phyloP scores from a whole-genome alignment of 2,113 vertebrate genomes.

The Actenoides lindsayi region DNA sequence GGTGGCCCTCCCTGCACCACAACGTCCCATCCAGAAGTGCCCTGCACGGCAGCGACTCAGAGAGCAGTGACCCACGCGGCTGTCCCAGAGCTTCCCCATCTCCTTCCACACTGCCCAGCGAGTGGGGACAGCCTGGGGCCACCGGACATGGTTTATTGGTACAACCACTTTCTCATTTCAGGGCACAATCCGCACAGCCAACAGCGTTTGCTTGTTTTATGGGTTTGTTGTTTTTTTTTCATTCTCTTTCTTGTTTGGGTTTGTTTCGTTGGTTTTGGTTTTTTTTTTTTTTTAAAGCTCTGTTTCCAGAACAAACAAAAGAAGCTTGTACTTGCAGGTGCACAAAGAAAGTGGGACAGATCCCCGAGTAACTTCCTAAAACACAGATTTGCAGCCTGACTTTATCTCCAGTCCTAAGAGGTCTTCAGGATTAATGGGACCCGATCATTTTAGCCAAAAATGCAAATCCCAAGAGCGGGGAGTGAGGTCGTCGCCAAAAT shows the following conservation, averaged over 20 bases:
- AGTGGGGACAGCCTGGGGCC: fast-evolving
- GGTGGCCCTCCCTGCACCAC: neutral
- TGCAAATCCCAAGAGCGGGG: neutral
- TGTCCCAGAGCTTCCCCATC: neutral
- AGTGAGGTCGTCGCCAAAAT: neutral
- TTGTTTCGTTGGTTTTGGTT: neutral
- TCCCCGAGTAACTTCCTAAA: neutral
- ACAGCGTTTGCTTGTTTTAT: neutral
- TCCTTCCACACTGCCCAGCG: neutral
- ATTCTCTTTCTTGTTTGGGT: neutral
- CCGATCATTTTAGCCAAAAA: neutral
- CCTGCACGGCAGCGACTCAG: neutral
- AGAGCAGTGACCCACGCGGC: neutral
- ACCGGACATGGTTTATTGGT: neutral
- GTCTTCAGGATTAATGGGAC: conserved; percentile 1
- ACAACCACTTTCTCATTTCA: neutral
- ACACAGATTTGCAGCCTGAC: neutral
- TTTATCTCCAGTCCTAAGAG: neutral
- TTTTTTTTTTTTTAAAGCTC: neutral
- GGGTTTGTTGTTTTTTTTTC: neutral
- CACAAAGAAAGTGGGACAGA: neutral
- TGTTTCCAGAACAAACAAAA: neutral
- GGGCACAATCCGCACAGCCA: neutral
- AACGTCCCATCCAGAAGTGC: neutral
- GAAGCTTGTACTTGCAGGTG: neutral